phyloP scores from a whole-genome alignment of 2,113 vertebrate species.

The Rhinoderma darwinii region DNA sequence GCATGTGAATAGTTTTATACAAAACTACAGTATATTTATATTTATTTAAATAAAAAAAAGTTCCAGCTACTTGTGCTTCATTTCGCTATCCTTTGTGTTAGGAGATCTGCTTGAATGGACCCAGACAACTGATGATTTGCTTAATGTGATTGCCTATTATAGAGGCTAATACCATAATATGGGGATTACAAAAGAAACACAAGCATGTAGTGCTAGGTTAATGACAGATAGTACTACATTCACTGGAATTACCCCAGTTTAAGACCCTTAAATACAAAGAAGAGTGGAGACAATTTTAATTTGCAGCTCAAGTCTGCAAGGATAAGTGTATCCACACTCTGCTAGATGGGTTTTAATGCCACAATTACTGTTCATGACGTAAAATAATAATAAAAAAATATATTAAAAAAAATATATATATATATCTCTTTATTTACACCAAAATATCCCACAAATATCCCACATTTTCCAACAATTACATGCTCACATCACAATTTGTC shows the following conservation, averaged over 20 bases:
- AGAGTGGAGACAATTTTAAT: background rate
- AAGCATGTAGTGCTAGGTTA: background rate
- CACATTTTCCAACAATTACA: background rate
- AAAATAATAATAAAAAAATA: background rate
- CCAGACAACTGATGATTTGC: background rate
- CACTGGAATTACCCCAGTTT: background rate
- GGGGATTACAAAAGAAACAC: constrained; percentile 1
- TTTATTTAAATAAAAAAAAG: constrained; percentile 96
- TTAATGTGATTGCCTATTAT: background rate
- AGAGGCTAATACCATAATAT: background rate
- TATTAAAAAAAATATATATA: too few relatives aligned
- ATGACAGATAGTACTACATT: background rate
- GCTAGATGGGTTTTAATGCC: background rate
- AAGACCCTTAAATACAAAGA: background rate
- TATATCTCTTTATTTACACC: too few relatives aligned
- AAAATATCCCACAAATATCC: too few relatives aligned
- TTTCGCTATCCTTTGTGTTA: background rate
- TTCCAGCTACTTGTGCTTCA: background rate
- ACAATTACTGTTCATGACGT: background rate
- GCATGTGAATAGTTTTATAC: constrained; percentile 85
- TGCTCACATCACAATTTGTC: background rate
- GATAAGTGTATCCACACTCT: background rate
- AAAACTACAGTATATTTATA: constrained; percentile 89
- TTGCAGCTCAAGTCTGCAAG: background rate
- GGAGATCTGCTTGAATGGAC: background rate